These are phyloP conservation scores for Campoletis raptor DNA, from an alignment of 2,888 invertebrate genomes.

Conservation along the genomic window DNA sequence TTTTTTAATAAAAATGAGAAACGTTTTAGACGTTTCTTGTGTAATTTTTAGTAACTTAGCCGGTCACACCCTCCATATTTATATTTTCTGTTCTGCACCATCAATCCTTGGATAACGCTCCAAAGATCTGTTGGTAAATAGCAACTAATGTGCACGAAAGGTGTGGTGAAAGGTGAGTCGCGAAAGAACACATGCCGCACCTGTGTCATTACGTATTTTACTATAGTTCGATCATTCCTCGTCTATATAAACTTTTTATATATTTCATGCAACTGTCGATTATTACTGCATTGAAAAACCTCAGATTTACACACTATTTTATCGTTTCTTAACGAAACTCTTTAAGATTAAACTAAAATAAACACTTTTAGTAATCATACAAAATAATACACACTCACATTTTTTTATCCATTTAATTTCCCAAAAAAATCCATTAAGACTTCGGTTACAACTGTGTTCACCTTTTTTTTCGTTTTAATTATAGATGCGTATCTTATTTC, in stretches of 20 bases:
- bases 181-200: slow-evolving; percentile 63
- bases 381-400: neutral
- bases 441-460: neutral
- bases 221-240: slow-evolving; percentile 41
- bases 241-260: slow-evolving; percentile 5
- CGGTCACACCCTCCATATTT: slow-evolving; percentile 18
- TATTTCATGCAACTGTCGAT: neutral
- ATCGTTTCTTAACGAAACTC: neutral
- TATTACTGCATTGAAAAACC: slow-evolving; percentile 25
- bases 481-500: slow-evolving; percentile 91
- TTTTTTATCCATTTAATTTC: neutral
- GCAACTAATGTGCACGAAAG: slow-evolving; percentile 69
- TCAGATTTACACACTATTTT: neutral
- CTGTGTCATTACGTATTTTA: slow-evolving; percentile 59
- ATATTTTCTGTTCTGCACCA: slow-evolving; percentile 10
- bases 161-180: slow-evolving; percentile 78
- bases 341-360: neutral
- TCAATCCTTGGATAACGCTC: slow-evolving; percentile 20
- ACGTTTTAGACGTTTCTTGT: neutral
- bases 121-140: slow-evolving; percentile 51
- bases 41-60: neutral
- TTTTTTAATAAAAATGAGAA: neutral
- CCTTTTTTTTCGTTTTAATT: slow-evolving; percentile 77
- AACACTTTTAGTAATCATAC: neutral
- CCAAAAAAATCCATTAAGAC: neutral